phyloP scores from a whole-genome alignment of 2,113 vertebrate genomes.

The Puffinus mauretanicus region DNA sequence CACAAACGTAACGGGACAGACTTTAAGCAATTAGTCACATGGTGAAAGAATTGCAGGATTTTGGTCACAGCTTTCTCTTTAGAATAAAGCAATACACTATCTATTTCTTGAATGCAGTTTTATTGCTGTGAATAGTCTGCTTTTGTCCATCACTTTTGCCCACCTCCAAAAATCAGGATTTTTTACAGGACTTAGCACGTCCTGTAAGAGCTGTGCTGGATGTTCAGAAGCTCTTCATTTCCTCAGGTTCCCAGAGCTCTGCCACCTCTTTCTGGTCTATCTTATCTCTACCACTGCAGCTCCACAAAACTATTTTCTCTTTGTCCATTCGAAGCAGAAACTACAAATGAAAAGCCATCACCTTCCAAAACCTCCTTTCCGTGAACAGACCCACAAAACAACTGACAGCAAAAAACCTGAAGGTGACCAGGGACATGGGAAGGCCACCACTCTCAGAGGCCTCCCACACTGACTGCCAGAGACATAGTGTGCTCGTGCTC shows the following conservation, averaged over 20 bases:
- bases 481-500: background rate
- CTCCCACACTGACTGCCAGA: background rate
- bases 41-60: background rate
- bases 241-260: background rate
- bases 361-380: background rate
- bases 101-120: background rate
- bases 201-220: background rate
- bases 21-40: background rate
- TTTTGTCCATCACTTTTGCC: background rate
- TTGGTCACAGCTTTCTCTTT: background rate
- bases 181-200: no score
- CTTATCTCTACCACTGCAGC: background rate
- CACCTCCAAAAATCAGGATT: background rate
- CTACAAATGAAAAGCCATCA: background rate
- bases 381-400: background rate
- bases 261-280: background rate
- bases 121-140: background rate
- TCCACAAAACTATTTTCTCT: background rate
- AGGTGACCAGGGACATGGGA: accelerated
- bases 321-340: background rate
- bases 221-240: background rate
- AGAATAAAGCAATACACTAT: background rate
- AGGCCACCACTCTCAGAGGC: background rate
- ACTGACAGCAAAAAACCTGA: background rate
- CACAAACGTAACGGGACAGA: background rate